Evolutionary conservation across 2,888 invertebrate species (phyloP).

Genomic region (Holacanthella duospinosa): DNA sequence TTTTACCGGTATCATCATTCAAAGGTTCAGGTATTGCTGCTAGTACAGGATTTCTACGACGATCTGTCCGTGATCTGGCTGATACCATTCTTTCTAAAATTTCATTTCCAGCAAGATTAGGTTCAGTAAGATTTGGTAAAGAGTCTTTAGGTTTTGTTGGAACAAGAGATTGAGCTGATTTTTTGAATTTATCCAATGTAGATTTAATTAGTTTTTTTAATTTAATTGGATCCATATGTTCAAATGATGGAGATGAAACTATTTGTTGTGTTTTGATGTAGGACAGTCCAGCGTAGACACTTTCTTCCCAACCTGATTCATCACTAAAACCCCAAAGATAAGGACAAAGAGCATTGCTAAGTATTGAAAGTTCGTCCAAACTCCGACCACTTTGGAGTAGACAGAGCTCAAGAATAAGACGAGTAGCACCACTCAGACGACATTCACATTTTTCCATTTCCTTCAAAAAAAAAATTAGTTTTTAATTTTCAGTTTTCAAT

Average conservation of each 20-base stretch:
- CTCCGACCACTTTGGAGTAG: conserved; percentile 42
- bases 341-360: conserved; percentile 42
- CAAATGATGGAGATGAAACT: conserved; percentile 20
- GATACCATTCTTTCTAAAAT: conserved; percentile 35
- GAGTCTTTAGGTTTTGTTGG: conserved; percentile 9
- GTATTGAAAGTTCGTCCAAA: conserved; percentile 41
- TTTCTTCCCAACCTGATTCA: conserved; percentile 40
- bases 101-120: conserved; percentile 34
- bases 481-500: too few relatives aligned
- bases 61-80: conserved; percentile 27
- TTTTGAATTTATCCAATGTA: conserved; percentile 30
- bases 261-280: conserved; percentile 31
- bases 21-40: conserved; percentile 35
- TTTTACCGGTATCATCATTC: conserved; percentile 18
- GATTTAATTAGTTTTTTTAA: conserved; percentile 32
- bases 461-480: conserved; percentile 36
- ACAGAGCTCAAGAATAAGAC: conserved; percentile 42
- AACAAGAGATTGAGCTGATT: conserved; percentile 14
- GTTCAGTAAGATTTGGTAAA: conserved; percentile 6
- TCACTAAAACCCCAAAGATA: conserved; percentile 41
- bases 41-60: conserved; percentile 19
- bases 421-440: conserved; percentile 42
- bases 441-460: conserved; percentile 41
- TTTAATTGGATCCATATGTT: conserved; percentile 29
- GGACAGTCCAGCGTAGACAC: conserved; percentile 27